phyloP scores from a whole-genome alignment of 2,888 invertebrate genomes.

The Nebria brevicollis region DNA sequence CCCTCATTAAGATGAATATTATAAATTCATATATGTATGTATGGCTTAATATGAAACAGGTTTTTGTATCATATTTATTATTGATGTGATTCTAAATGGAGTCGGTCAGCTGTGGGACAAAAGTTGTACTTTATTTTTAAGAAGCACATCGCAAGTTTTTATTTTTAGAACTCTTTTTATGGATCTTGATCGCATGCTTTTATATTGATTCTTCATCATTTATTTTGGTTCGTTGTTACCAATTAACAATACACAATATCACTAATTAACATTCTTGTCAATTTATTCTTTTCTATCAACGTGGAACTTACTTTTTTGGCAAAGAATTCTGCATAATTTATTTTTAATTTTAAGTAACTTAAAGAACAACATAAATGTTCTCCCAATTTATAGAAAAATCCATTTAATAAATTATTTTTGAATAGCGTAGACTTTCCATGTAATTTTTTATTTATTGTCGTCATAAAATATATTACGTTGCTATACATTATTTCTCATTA shows the following conservation, averaged over 20 bases:
- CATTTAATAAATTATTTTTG: background rate
- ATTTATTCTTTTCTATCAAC: too few species aligned
- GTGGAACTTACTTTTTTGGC: too few species aligned
- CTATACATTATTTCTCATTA: background rate
- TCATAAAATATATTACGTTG: background rate
- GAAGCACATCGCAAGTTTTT: background rate
- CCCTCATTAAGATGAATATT: constrained; percentile 26
- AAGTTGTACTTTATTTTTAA: constrained; percentile 5
- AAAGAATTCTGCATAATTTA: too few species aligned
- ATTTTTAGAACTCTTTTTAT: constrained; percentile 4
- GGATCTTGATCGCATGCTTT: background rate
- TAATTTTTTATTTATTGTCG: background rate
- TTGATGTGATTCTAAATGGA: background rate
- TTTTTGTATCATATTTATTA: constrained; percentile 14
- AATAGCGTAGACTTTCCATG: background rate
- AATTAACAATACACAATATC: too few species aligned
- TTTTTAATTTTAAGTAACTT: too few species aligned
- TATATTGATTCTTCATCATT: background rate
- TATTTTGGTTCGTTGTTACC: too few species aligned
- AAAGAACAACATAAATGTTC: too few species aligned
- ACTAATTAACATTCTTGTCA: too few species aligned
- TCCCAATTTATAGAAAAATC: background rate
- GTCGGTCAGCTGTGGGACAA: background rate
- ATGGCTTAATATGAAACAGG: constrained; percentile 21
- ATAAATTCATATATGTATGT: constrained; percentile 23